Evolutionary conservation across 2,113 vertebrate species (phyloP), one percentile per base, ranked within the genome.

Genomic region (Microcebus lehilahytsara): DNA sequence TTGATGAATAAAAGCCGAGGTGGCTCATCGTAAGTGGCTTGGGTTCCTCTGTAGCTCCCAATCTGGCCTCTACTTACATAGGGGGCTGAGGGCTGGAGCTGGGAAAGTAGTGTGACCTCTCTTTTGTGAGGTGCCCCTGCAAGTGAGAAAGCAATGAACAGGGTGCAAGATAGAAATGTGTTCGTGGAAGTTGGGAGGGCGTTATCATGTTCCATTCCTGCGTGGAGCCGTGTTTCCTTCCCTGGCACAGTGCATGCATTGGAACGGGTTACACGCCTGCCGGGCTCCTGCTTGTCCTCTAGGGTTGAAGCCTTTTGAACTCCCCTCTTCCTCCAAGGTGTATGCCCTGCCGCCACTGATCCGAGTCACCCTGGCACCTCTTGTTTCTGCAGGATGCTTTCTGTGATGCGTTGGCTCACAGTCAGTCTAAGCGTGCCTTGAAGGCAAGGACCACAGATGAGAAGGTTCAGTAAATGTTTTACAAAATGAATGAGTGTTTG

Each of bases 171-270:
- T 7, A 22, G 80, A 53, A 89, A 6, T 6, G 0, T 13, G 40
- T 40, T 22, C 17, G 40, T 37, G 27, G 0, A 19, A 22, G 2
- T 1, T 30, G 64, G 49, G 8, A 23, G 22, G 17, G 9, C 49
- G 23, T 17, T 34, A 0, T 22, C 32, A 2, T 40, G 2, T 49
- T 42, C 1, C 13, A 12, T 23, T 67, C 32, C 51, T 6, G 27
- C 30, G 0, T 2, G 22, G 30, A 37, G 42, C 49, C 25, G 34
- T 20, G 20, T 25, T 22, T 56, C 27, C 69, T 64, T 49, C 27
- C 37, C 5, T 0, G 0, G 1, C 12, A 7, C 17, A 22, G 7
- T 6, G 60, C 6, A 0, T 5, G 34, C 13, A 10, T 9, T 42
- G 12, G 49, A 23, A 10, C 13, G 27, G 5, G 12, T 42, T 32